These are phyloP conservation scores for Mastomys natalensis DNA, from an alignment of 2,113 vertebrate genomes.

Conservation along the genomic window DNA sequence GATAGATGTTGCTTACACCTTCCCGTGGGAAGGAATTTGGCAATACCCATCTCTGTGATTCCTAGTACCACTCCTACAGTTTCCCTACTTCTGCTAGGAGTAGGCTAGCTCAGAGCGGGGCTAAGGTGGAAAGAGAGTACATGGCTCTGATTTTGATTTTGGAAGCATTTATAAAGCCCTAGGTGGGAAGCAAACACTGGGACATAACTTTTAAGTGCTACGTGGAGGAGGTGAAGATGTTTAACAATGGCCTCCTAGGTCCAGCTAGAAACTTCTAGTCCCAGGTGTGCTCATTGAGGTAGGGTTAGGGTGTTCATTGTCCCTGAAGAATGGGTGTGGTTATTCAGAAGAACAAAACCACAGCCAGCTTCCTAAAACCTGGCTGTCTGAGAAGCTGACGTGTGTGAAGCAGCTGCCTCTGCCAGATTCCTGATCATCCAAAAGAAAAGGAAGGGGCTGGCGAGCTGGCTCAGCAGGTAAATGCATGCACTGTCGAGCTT, in stretches of 20 bases:
- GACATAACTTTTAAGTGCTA: neutral
- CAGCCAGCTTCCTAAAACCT: neutral
- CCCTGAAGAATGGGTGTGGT: neutral
- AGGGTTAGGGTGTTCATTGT: neutral
- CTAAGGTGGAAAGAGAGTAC: neutral
- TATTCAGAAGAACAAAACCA: neutral
- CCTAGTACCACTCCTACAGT: neutral
- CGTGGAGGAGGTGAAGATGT: neutral
- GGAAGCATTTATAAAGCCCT: neutral
- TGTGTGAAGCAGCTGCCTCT: neutral
- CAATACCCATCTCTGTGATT: neutral
- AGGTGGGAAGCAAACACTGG: neutral
- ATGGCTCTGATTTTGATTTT: neutral
- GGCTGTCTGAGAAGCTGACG: constrained; percentile 12
- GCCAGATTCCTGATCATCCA: neutral
- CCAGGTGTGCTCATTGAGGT: neutral
- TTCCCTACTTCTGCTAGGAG: neutral
- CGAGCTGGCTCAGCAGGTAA: too few relatives aligned
- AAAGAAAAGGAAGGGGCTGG: neutral
- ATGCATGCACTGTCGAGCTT: neutral
- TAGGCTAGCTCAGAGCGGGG: neutral
- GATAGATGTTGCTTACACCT: neutral
- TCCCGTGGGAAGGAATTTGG: neutral
- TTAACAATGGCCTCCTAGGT: neutral
- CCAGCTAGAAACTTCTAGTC: neutral